These are phyloP conservation scores for Anas bernieri DNA, from an alignment of 2,797 vertebrate species.

Conservation along the genomic window DNA sequence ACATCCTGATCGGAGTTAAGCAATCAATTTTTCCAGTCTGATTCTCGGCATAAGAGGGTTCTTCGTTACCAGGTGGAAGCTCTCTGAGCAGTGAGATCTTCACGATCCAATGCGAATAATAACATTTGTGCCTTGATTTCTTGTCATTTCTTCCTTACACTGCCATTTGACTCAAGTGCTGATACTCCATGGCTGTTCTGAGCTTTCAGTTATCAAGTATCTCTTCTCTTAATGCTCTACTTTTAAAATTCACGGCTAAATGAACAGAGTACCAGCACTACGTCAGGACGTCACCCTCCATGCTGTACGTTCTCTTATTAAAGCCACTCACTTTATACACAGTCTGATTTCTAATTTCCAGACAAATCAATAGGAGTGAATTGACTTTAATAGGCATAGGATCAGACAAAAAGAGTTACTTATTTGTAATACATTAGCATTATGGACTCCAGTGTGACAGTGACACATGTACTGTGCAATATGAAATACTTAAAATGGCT, in stretches of 20 bases:
- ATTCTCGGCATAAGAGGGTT: neutral
- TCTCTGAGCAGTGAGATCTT: slow-evolving; percentile 6
- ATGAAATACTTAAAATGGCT: neutral
- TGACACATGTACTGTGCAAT: neutral
- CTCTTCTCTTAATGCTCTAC: neutral
- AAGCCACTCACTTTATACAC: neutral
- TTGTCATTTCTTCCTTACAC: neutral
- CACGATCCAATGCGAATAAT: neutral
- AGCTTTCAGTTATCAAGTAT: neutral
- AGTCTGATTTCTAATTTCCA: neutral
- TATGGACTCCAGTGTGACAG: neutral
- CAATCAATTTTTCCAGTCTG: neutral
- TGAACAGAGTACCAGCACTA: neutral
- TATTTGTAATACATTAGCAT: neutral
- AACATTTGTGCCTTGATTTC: slow-evolving; percentile 17
- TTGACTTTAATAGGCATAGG: neutral
- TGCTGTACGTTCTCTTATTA: rapidly evolving
- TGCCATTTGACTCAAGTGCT: neutral
- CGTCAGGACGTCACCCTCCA: rapidly evolving
- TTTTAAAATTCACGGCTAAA: neutral
- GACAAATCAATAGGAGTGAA: neutral
- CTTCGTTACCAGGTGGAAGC: slow-evolving; percentile 29
- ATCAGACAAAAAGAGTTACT: neutral
- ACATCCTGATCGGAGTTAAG: neutral
- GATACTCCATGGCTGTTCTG: neutral